These are phyloP conservation scores for Sylvilagus floridanus DNA, from an alignment of 2,797 vertebrate genomes.

Conservation along the genomic window DNA sequence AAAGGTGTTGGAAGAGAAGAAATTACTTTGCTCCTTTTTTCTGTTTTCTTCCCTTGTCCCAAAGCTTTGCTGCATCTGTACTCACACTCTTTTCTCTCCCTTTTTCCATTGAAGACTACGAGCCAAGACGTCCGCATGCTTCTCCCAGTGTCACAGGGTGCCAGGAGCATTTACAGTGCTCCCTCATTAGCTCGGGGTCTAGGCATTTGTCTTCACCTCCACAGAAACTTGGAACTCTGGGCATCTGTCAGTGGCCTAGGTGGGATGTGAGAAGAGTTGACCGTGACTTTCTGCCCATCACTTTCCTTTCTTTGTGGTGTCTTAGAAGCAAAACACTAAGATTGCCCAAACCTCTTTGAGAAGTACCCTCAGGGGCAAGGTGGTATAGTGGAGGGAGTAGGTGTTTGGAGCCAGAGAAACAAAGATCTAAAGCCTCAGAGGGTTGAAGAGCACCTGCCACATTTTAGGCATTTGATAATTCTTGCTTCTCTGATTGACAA, in stretches of 20 bases:
- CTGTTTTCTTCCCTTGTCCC: neutral
- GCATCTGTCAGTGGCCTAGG: neutral
- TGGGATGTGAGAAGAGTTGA: neutral
- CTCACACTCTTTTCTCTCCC: neutral
- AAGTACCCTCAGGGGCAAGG: neutral
- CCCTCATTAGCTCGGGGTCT: neutral
- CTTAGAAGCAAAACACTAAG: neutral
- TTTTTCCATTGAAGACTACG: neutral
- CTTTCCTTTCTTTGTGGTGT: neutral
- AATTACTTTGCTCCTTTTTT: neutral
- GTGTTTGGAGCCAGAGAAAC: neutral
- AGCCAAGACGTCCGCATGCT: neutral
- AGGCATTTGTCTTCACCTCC: neutral
- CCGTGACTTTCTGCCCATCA: neutral
- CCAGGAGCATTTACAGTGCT: neutral
- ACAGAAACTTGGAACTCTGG: neutral
- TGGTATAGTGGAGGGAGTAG: neutral
- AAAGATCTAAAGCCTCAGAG: rapidly evolving
- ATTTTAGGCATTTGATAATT: neutral
- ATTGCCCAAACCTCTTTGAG: neutral
- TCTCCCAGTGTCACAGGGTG: neutral
- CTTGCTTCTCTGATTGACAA: neutral
- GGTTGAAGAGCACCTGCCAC: neutral
- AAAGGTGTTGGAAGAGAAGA: neutral
- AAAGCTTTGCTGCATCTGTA: neutral